A percentile compares a stretch with the other conserved stretches of the same genome.
Conservation (phyloP, 1,140 invertebrate genomes). For the Meloidogyne chitwoodi region DNA sequence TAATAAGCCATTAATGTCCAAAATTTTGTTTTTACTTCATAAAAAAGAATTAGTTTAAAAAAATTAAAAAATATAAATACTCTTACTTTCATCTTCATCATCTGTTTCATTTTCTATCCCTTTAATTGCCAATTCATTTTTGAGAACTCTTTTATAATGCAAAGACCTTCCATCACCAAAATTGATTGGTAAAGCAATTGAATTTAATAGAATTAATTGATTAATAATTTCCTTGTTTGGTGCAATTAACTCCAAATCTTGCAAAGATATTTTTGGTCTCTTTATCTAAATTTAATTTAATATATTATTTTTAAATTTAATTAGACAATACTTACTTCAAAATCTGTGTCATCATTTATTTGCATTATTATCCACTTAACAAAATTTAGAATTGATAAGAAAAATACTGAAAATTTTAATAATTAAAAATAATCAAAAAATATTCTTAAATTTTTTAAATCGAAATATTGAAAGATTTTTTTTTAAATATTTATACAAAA, state of each 20-base stretch:
- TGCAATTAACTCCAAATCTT: background rate
- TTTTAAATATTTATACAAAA: background rate
- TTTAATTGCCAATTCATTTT: constrained; percentile 4
- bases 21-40: background rate
- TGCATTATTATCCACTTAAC: no score
- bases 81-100: background rate
- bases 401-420: no score
- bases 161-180: background rate
- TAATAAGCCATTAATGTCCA: constrained; percentile 17
- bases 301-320: no score
- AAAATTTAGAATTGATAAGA: no score
- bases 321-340: no score
- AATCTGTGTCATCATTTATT: no score
- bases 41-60: background rate
- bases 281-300: background rate
- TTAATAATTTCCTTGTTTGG: constrained; percentile 1
- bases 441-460: no score
- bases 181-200: background rate
- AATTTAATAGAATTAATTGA: background rate
- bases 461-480: background rate
- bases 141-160: background rate
- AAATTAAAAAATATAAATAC: background rate
- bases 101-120: background rate
- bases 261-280: background rate
- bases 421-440: no score